Base-by-base conservation (phyloP, 2,797 vertebrate species). In the Lagodon rhomboides region DNA sequence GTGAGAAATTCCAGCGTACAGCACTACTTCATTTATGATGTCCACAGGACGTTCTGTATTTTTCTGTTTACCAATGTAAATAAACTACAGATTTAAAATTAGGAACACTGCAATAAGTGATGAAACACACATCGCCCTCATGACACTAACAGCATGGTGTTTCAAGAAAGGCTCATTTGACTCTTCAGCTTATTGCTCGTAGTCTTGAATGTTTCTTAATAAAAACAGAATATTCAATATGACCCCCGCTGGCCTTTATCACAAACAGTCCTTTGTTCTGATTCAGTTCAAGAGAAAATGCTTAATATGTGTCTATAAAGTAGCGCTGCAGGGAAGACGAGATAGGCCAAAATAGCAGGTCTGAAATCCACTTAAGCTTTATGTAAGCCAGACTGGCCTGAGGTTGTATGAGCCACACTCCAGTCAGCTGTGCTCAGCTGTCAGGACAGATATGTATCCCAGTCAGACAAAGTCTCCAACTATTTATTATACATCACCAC, bases 311-410 rank as follows among this genome's bases (percentile, higher is more conserved):
- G 51, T 73, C 72, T 53, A 59, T 82, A 84, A 22, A 72, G 73
- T 65, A 74, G 76, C 12, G 4, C 80, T 79, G 71, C 68, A 71
- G 77, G 65, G 77, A 87, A 86, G 75, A 86, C 22, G 22, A 74
- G 83, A 86, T 44, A 59, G 77, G 90, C 85, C 72, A 87, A 92
- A 92, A 94, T 93, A 94, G 93, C 85, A 68, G 61, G 68, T 89
- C 75, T 92, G 60, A 92, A 93, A 92, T 91, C 92, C 88, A 93
- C 83, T 94, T 92, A 91, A 95, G 87, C 93, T 87, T 88, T 79
- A 65, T 86, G 79, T 89, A 94, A 95, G 92, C 88, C 87, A 71
- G 81, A 82, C 86, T 79, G 87, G 75, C 91, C 85, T 67, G 83
- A 82, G 87, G 87, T 85, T 84, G 73, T 71, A 70, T 50, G 79